Evolutionary conservation across 2,888 invertebrate species (phyloP).

Genomic region (Papilio demoleus): DNA sequence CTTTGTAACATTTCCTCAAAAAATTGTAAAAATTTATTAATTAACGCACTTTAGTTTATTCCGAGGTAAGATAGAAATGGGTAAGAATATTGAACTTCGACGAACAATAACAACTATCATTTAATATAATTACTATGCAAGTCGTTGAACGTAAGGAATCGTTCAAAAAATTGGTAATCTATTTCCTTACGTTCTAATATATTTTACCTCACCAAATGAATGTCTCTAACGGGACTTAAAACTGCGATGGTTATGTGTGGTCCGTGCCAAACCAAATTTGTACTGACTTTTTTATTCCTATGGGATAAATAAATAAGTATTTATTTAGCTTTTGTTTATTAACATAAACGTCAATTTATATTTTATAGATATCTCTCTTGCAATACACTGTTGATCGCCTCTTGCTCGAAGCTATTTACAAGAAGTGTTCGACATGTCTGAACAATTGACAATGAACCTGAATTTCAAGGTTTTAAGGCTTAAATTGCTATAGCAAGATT

Average conservation of each 20-base stretch:
- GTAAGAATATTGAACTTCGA: no score
- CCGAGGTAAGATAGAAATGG: background rate
- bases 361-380: background rate
- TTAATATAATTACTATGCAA: no score
- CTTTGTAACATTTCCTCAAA: background rate
- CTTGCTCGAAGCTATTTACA: slow-evolving; percentile 13
- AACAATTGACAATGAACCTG: background rate
- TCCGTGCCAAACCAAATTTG: background rate
- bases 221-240: no score
- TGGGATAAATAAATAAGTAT: background rate
- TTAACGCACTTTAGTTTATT: background rate
- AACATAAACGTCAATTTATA: background rate
- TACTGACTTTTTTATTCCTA: background rate
- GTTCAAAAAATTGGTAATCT: no score
- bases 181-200: no score
- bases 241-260: no score
- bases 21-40: background rate
- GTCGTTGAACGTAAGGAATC: no score
- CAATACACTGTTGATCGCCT: background rate
- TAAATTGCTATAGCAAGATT: background rate
- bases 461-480: background rate
- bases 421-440: background rate
- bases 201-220: no score
- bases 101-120: no score
- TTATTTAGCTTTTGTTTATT: slow-evolving; percentile 2